These are phyloP conservation scores for Meloe dianella DNA, from an alignment of 2,888 invertebrate species.

Conservation along the genomic window DNA sequence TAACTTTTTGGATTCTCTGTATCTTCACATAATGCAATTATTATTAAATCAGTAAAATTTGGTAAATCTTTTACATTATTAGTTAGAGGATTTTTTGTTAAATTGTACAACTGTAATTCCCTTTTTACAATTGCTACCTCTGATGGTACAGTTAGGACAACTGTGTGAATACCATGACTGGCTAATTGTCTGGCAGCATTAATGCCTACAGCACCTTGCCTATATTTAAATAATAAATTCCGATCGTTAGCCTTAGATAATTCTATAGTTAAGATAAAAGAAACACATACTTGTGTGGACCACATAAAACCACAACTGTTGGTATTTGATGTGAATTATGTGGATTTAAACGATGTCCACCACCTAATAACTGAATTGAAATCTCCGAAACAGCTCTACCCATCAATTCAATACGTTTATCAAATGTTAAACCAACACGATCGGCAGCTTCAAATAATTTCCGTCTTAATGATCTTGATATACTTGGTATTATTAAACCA, in stretches of 20 bases:
- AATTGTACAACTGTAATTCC: constrained; percentile 71
- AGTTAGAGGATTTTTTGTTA: constrained; percentile 68
- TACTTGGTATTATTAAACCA: constrained; percentile 80
- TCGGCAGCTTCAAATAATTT: constrained; percentile 75
- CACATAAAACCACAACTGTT: constrained; percentile 76
- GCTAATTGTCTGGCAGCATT: constrained; percentile 81
- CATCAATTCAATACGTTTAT: constrained; percentile 75
- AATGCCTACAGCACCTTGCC: constrained; percentile 71
- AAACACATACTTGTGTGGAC: constrained; percentile 65
- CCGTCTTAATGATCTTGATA: constrained; percentile 69
- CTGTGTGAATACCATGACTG: constrained; percentile 78
- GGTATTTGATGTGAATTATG: constrained; percentile 90
- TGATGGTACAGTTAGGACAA: constrained; percentile 59
- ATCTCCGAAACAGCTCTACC: constrained; percentile 87
- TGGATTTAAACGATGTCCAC: constrained; percentile 81
- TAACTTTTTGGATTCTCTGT: constrained; percentile 58
- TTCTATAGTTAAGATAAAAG: background rate
- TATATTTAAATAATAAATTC: constrained; percentile 33
- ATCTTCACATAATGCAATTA: constrained; percentile 64
- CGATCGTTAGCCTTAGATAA: too few species aligned
- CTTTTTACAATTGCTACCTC: constrained; percentile 62
- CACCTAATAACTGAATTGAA: constrained; percentile 81
- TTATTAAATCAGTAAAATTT: constrained; percentile 62
- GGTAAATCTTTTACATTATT: constrained; percentile 62
- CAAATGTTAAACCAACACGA: constrained; percentile 69